Base-by-base conservation (phyloP, 92 coral and sea anemone species). In the Parazoanthus swiftii region DNA sequence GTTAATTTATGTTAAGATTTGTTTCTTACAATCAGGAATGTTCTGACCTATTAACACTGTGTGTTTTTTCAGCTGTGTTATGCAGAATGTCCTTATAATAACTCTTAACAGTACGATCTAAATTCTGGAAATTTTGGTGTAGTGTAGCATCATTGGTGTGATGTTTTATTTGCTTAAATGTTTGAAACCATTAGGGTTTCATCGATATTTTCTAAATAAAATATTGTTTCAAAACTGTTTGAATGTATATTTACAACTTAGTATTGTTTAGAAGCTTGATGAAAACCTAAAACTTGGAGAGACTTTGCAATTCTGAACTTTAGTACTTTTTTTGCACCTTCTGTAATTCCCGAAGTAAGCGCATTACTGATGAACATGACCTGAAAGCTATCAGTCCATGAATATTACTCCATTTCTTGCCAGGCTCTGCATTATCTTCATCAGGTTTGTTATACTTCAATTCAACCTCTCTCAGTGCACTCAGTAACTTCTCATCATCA, bases 401-500 rank as follows among this genome's bases (percentile, higher is more conserved):
- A 39, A 70, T 50, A 46, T 94, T 94, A 44, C 94, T 90, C 96
- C 96, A 94, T 59, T 85, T 92, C 85, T 92, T 90, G 20, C 91
- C 92, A 63, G 78, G 80, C 15, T 88, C 85, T 9, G 51, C 35
- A 13, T 42, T 37, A 37, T 85, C 89, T 14, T 43, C 37, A 58
- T 94, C 94, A 9, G 96, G 89, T 42, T 90, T 86, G 77, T 92
- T 88, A 76, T 94, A 94, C 6, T 33, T 78, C 37, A 94, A 70
- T 54, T 84, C 86, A n/a, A 76, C 71, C 59, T 85, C 88, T 44
- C 78, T 89, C 63, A 94, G 85, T 67, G 86, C 89, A 21, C 58
- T 59, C 50, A 75, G 18, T 9, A 91, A 29, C 7, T 43, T 23
- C 10, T 88, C 89, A 18, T 77, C 83, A 18, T 72, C 59, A 23